Evolutionary conservation across 2,797 vertebrate genomes (phyloP), one percentile per base, ranked within the genome.

Genomic region (Schizopygopsis malacanthus): DNA sequence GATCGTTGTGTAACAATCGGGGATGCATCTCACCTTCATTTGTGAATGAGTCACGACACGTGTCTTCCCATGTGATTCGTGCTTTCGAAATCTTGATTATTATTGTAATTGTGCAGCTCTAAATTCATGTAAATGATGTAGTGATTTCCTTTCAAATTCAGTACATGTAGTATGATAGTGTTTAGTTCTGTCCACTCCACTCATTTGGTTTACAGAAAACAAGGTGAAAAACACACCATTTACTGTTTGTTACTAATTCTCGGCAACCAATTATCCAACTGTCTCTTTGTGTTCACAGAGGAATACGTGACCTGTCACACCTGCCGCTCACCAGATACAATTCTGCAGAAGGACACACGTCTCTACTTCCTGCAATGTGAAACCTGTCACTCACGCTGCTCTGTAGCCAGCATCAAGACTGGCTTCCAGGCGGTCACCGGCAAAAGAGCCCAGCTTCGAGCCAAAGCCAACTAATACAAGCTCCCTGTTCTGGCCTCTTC

Each of bases 371-470:
- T 99, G 94, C 98, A 99, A 96, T 99, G 98, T 25, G 98, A 99
- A 95, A 99, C 98, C 89, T 99, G 98, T 95, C 98, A 99, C 95
- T 99, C 98, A 56, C 98, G 98, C 93, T 99, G 98, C 93, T 99
- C 98, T 16, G 98, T 99, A 63, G 98, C 98, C 94, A 99, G 98
- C 97, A 99, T 99, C 96, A 99, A 99, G 96, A 99, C 98, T 41
- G 98, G 98, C 85, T 99, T 99, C 96, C 98, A 99, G 96, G 98
- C 98, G 78, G 98, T 99, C 96, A 99, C 98, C 0, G 97, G 98
- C 96, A 99, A 99, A 96, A 97, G 98, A 94, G 98, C 98, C 37
- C 98, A 99, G 95, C 97, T 99, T 93, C 98, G 98, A 93, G 98
- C 98, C 96, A 99, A 99, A 96, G 98, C 98, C 94, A 99, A 99